Base-by-base conservation (phyloP, 1,140 invertebrate genomes). In the Gyrodactylus salaris region DNA sequence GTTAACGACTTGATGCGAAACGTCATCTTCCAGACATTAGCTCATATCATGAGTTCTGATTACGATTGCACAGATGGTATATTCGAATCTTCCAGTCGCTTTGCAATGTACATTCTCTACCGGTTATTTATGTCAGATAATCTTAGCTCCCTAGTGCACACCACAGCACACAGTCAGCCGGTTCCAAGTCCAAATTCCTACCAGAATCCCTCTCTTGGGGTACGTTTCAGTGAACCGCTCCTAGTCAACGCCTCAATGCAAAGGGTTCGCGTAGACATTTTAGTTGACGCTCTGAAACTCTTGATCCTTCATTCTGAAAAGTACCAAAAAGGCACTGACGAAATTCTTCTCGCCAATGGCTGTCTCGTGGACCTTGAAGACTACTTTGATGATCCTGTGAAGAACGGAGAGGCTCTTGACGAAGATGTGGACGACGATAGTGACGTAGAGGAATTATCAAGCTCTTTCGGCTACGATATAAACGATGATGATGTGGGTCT, bases 231-330 rank as follows among this genome's bases (percentile, higher is more conserved):
- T 54, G 34, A 54, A 54, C 34, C 34, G 7, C 34, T 54, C 34
- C 34, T 54, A n/a, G 34, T 54, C 34, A 54, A 54, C 34, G 7
- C 34, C n/a, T 71, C 70, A 25, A 24, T 71, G 25, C 70, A 71
- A 25, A 71, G 25, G 25, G 70, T 71, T 2, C 21, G 21, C 21
- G 26, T 25, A 24, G 21, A 71, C 21, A 21, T 25, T 20, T 25
- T 71, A 2, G 70, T 71, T 23, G 70, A 71, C 26, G 21, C 25
- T 16, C 25, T 71, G 70, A 71, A 71, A 71, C 21, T 71, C 19
- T 25, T 71, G 23, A 25, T 25, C 16, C 21, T 71, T 2, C 70
- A 71, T 26, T 24, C 21, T 22, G 70, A 71, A 16, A 71, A 71
- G 26, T 20, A 20, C 7, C 70, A 25, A 71, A 54, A 54, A n/a